A percentile compares a stretch with the other conserved stretches of the same genome.
phyloP scores from a whole-genome alignment of 2,113 vertebrate genomes.

The Macquaria ambigua region DNA sequence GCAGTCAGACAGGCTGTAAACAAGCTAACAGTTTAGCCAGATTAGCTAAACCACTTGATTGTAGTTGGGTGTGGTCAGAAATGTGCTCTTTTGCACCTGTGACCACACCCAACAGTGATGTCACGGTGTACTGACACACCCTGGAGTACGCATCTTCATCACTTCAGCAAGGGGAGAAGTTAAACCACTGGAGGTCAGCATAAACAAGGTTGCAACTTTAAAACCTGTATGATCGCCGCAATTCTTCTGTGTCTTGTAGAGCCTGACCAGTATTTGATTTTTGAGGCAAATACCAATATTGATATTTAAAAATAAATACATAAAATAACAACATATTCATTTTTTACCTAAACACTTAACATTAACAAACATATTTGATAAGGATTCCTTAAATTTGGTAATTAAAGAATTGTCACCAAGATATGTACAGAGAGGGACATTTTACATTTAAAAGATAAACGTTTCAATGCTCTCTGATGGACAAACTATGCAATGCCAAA shows the following conservation, averaged over 20 bases:
- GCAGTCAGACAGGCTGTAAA: too few relatives aligned
- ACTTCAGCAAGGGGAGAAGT: neutral
- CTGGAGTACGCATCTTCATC: neutral
- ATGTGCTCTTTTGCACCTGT: neutral
- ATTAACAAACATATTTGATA: neutral
- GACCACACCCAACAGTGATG: conserved; percentile 12
- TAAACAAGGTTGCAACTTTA: neutral
- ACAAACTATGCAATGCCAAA: too few relatives aligned
- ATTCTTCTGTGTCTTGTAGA: neutral
- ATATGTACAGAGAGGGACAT: neutral
- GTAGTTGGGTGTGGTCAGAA: neutral
- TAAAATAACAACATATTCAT: neutral
- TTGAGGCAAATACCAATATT: neutral
- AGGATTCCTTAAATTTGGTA: neutral
- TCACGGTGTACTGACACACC: neutral
- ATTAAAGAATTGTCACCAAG: neutral
- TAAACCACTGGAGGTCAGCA: neutral
- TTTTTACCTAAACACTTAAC: neutral
- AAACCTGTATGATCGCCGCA: neutral
- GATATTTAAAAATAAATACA: neutral
- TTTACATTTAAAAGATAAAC: neutral
- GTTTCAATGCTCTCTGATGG: neutral
- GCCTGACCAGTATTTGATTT: neutral
- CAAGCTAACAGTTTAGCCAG: neutral
- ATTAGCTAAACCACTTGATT: neutral